Percentiles rank a stretch among this genome's conserved stretches.
These are phyloP conservation scores for Acrocephalus arundinaceus DNA, from an alignment of 2,113 vertebrate species.

Conservation along the genomic window DNA sequence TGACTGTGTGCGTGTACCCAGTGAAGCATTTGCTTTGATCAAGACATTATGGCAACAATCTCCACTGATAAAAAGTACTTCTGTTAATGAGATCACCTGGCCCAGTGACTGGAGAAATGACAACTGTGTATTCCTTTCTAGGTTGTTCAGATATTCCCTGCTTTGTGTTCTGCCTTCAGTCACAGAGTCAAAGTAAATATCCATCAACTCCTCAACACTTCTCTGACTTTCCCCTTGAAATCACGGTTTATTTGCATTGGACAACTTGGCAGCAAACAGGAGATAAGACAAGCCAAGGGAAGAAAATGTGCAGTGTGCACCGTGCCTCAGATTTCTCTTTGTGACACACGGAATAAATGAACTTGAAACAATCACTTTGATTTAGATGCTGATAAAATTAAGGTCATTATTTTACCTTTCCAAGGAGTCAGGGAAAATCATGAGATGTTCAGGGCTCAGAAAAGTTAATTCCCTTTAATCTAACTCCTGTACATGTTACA, in stretches of 20 bases:
- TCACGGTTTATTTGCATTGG: neutral
- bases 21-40: neutral
- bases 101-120: neutral
- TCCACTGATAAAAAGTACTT: neutral
- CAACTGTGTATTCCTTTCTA: neutral
- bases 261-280: neutral
- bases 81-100: constrained; percentile 44
- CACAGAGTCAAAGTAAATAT: constrained; percentile 48
- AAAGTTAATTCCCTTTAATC: neutral
- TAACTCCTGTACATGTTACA: neutral
- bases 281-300: neutral
- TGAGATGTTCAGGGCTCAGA: neutral
- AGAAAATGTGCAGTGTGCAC: neutral
- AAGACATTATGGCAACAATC: constrained; percentile 2
- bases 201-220: neutral
- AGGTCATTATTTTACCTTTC: neutral
- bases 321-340: neutral
- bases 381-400: neutral
- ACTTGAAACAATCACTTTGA: neutral
- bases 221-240: constrained; percentile 18
- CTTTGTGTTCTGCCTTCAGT: neutral
- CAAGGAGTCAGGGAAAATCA: rapidly evolving
- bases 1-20: neutral
- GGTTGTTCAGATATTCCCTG: neutral
- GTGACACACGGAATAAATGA: neutral